A percentile compares a stretch with the other conserved stretches of the same genome.
These are phyloP conservation scores for Acanthiza pusilla DNA, from an alignment of 2,797 vertebrate species.

Conservation along the genomic window DNA sequence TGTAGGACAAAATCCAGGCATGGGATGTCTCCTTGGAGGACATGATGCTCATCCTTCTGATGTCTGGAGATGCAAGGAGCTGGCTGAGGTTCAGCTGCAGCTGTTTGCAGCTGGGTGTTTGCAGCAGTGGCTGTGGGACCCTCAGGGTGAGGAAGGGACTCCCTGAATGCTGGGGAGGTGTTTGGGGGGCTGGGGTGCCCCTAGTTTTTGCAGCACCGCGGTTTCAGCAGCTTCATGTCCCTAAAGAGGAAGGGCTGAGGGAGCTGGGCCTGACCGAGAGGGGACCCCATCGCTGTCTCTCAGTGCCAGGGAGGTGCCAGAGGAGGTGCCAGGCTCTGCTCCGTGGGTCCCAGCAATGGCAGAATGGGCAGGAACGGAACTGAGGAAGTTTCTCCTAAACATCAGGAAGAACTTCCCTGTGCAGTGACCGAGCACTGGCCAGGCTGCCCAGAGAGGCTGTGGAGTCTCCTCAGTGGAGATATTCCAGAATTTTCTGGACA, in stretches of 20 bases:
- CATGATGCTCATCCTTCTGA: not conserved
- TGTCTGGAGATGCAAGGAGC: not conserved
- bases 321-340: not conserved
- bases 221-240: not conserved
- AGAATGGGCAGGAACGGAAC: not conserved
- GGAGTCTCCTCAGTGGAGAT: not conserved
- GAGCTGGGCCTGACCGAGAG: not conserved
- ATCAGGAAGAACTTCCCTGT: not conserved
- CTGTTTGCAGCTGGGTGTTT: not conserved
- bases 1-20: not conserved
- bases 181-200: not conserved
- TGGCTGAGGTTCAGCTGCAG: not conserved
- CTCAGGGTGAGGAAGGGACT: not conserved
- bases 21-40: not conserved
- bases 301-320: not conserved
- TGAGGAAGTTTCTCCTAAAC: not conserved
- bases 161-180: accelerated
- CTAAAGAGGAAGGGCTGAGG: not conserved
- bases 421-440: not conserved
- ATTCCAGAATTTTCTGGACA: not conserved
- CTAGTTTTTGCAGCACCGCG: not conserved
- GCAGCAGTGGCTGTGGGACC: not conserved
- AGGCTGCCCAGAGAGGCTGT: not conserved
- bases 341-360: not conserved
- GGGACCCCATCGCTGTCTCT: too few species aligned